Conservation (phyloP, 2,888 invertebrate genomes). For the Brachypalpus laphriformis region DNA sequence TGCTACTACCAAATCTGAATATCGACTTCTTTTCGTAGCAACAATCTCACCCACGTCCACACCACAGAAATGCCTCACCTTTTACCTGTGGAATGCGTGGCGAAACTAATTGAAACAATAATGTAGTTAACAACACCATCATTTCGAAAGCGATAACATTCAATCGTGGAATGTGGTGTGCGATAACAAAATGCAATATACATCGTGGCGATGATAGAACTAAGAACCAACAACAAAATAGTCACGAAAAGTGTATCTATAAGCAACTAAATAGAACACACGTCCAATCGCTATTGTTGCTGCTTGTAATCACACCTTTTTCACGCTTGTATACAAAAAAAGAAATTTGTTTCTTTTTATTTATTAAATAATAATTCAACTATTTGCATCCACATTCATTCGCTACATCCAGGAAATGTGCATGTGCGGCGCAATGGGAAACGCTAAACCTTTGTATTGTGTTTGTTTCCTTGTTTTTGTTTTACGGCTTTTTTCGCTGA, state of each 20-base stretch:
- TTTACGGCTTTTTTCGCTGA: constrained; percentile 46
- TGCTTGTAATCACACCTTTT: constrained; percentile 34
- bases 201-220: constrained; percentile 11
- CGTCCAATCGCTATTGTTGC: not conserved
- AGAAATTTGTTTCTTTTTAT: not conserved
- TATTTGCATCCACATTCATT: constrained; percentile 33
- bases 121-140: not conserved
- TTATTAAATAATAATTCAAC: not conserved
- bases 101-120: not conserved
- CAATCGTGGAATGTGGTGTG: constrained; percentile 39
- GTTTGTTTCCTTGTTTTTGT: constrained; percentile 63
- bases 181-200: constrained; percentile 58
- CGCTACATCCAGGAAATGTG: constrained; percentile 60
- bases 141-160: constrained; percentile 52
- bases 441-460: constrained; percentile 58
- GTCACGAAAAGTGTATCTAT: not conserved
- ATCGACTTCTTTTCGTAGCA: not conserved
- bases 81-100: not conserved
- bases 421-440: constrained; percentile 59
- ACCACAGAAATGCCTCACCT: not conserved
- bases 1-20: too few species aligned
- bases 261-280: constrained; percentile 19
- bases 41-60: not conserved
- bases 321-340: not conserved
- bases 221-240: not conserved